phyloP scores from a whole-genome alignment of 2,888 invertebrate genomes.

The Sarcophaga carnaria region DNA sequence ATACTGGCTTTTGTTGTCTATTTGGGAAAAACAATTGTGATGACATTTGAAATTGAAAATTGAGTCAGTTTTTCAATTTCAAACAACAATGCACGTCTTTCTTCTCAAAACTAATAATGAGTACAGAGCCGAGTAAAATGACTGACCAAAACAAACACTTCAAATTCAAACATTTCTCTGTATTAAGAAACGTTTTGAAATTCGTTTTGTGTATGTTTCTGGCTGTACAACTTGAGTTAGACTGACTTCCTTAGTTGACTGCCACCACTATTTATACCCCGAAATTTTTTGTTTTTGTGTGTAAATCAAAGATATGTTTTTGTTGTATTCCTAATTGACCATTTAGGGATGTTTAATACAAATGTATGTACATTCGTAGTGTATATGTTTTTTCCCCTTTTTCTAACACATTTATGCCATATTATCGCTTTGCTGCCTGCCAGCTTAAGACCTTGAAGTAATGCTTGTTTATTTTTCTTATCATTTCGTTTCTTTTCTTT shows the following conservation, averaged over 20 bases:
- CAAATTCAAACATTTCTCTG: not conserved
- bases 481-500: constrained; percentile 15
- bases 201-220: constrained; percentile 6
- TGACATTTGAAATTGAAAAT: no score
- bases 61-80: not conserved
- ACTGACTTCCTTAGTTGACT: constrained; percentile 59
- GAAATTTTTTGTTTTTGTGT: not conserved
- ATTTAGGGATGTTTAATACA: constrained; percentile 15
- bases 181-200: not conserved
- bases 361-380: not conserved
- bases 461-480: no score
- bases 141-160: not conserved
- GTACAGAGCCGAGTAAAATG: no score
- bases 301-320: not conserved
- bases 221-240: constrained; percentile 49
- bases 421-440: constrained; percentile 3
- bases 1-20: no score
- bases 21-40: no score
- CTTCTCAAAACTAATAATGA: no score
- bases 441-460: not conserved
- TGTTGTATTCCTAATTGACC: not conserved
- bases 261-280: constrained; percentile 55
- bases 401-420: constrained; percentile 44
- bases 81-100: no score
- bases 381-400: not conserved